Conservation (phyloP, 1,140 invertebrate species). For the Drosophila mojavensis region DNA sequence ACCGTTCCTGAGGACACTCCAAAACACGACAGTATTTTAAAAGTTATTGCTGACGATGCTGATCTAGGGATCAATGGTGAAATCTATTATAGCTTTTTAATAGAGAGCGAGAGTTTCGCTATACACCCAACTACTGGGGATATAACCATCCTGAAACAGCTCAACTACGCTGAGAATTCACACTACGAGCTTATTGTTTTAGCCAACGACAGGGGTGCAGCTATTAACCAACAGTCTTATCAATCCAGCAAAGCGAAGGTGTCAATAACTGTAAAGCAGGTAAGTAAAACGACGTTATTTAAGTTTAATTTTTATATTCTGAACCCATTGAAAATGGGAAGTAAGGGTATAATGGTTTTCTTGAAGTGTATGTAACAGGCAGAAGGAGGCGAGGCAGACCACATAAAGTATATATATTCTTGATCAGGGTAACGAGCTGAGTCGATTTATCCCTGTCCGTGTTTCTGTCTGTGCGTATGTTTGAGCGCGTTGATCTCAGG, state of each 20-base stretch:
- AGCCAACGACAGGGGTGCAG: constrained; percentile 92
- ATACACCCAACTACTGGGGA: constrained; percentile 96
- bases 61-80: constrained; percentile 97
- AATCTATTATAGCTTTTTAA: constrained; percentile 97
- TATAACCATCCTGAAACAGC: constrained; percentile 91
- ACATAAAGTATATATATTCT: too few relatives aligned
- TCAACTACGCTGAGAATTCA: constrained; percentile 89
- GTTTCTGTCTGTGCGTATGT: too few relatives aligned
- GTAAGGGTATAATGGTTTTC: too few relatives aligned
- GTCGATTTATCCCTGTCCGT: too few relatives aligned
- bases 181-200: constrained; percentile 91
- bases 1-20: constrained; percentile 95
- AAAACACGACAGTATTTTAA: constrained; percentile 90
- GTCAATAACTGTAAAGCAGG: constrained; percentile 89
- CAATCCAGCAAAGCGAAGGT: constrained; percentile 90
- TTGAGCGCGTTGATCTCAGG: too few relatives aligned
- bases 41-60: constrained; percentile 95
- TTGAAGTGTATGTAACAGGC: too few relatives aligned
- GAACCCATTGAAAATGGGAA: too few relatives aligned
- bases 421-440: too few relatives aligned
- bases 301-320: too few relatives aligned
- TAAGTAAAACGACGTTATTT: constrained; percentile 30
- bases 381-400: too few relatives aligned
- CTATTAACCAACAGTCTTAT: constrained; percentile 86
- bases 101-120: constrained; percentile 93